phyloP scores from a whole-genome alignment of 2,888 invertebrate genomes.

The Gastrophysa polygoni region DNA sequence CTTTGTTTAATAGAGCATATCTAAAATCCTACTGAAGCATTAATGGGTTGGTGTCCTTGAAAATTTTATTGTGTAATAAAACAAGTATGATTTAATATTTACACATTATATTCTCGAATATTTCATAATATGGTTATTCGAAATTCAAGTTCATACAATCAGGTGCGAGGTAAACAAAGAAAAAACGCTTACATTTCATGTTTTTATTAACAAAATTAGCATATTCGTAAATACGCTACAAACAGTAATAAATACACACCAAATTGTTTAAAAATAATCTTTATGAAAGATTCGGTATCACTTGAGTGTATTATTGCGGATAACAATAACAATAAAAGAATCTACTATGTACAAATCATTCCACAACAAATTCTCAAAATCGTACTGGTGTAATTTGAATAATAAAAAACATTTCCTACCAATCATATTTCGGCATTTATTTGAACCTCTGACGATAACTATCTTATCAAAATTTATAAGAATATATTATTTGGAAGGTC shows the following conservation, averaged over 20 bases:
- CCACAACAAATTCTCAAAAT: conserved; percentile 18
- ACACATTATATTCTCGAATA: too few species aligned
- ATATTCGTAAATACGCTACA: conserved; percentile 47
- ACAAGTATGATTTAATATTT: too few species aligned
- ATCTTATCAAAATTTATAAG: too few species aligned
- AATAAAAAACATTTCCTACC: too few species aligned
- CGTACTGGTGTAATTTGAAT: too few species aligned
- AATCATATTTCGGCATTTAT: too few species aligned
- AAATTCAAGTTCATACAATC: conserved; percentile 7
- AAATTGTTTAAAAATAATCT: conserved; percentile 50
- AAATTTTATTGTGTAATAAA: neutral
- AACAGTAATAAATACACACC: conserved; percentile 50
- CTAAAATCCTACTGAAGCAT: too few species aligned
- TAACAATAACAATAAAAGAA: conserved; percentile 41
- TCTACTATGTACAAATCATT: conserved; percentile 40
- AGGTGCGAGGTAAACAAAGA: conserved; percentile 12
- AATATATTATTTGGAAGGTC: too few species aligned
- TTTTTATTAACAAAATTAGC: conserved; percentile 49
- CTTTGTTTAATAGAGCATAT: too few species aligned
- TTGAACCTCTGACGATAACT: too few species aligned
- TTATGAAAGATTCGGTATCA: conserved; percentile 54
- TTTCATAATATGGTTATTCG: too few species aligned
- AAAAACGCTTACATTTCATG: conserved; percentile 19
- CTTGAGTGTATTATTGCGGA: conserved; percentile 42
- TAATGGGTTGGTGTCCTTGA: too few species aligned